Evolutionary conservation across 2,113 vertebrate genomes (phyloP).

Genomic region (Galeopterus variegatus): DNA sequence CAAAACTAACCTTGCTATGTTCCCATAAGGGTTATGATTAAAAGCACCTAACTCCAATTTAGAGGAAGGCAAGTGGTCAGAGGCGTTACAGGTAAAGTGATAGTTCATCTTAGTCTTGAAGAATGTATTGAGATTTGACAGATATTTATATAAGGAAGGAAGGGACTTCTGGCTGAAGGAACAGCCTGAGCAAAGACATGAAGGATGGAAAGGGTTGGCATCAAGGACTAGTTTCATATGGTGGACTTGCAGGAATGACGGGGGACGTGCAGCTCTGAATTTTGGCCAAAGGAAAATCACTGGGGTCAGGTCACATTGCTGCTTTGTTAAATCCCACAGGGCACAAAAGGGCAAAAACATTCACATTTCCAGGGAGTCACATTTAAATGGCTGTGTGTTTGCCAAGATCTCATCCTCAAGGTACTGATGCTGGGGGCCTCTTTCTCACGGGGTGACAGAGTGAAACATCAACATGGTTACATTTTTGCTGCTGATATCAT

Average conservation of each 20-base stretch:
- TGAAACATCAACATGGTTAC: neutral
- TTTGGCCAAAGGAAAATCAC: constrained; percentile 50
- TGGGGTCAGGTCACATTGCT: constrained; percentile 30
- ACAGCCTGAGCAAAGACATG: neutral
- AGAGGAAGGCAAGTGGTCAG: neutral
- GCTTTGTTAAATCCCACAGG: constrained; percentile 10
- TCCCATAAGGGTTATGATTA: neutral
- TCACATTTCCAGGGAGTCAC: constrained; percentile 4
- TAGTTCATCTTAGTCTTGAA: constrained; percentile 2
- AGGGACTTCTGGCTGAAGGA: neutral
- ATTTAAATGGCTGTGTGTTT: neutral
- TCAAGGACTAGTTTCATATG: neutral
- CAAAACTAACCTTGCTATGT: neutral
- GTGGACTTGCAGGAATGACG: constrained; percentile 38
- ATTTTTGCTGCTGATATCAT: neutral
- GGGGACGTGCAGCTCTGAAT: constrained; percentile 46
- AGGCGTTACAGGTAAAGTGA: neutral
- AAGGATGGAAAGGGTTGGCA: neutral
- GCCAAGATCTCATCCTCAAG: neutral
- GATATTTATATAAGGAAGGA: neutral
- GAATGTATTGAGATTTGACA: neutral
- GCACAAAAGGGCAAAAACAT: neutral
- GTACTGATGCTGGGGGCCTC: neutral
- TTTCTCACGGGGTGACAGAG: neutral
- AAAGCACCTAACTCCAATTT: neutral